A percentile compares a stretch with the other conserved stretches of the same genome.
Conservation (phyloP, 2,797 vertebrate species). For the Hippocampus kuda region DNA sequence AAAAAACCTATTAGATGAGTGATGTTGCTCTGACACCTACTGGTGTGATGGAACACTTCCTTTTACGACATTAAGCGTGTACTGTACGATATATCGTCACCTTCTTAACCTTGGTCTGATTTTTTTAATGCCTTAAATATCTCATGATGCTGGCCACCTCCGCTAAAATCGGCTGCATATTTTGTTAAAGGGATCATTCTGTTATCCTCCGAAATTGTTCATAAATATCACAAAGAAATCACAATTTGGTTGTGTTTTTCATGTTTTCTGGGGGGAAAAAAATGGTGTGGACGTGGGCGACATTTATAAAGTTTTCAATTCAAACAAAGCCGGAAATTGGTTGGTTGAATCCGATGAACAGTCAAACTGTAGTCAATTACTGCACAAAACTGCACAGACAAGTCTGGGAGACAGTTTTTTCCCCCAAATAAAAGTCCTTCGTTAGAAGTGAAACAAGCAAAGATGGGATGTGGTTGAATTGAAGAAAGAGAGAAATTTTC, state of each 20-base stretch:
- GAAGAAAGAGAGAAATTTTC: conserved; percentile 21
- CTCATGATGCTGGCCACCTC: background rate
- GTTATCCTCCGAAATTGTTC: no score
- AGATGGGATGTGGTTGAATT: background rate
- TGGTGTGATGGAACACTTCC: background rate
- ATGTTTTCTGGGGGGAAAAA: no score
- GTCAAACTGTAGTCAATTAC: background rate
- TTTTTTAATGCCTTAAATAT: no score
- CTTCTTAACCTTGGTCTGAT: no score
- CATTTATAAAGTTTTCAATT: no score
- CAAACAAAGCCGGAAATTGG: background rate
- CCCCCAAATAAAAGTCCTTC: background rate
- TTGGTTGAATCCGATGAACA: background rate
- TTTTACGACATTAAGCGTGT: background rate
- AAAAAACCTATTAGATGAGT: background rate
- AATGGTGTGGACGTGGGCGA: no score
- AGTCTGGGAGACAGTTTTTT: background rate
- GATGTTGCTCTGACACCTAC: background rate
- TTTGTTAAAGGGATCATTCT: no score
- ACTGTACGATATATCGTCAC: no score
- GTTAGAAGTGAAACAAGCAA: background rate
- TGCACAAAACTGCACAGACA: background rate
- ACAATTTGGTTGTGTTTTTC: no score
- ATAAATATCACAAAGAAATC: no score
- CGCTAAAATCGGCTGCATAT: no score